Evolutionary conservation across 1,140 invertebrate genomes (phyloP).

Genomic region (Drosophila neocordata): DNA sequence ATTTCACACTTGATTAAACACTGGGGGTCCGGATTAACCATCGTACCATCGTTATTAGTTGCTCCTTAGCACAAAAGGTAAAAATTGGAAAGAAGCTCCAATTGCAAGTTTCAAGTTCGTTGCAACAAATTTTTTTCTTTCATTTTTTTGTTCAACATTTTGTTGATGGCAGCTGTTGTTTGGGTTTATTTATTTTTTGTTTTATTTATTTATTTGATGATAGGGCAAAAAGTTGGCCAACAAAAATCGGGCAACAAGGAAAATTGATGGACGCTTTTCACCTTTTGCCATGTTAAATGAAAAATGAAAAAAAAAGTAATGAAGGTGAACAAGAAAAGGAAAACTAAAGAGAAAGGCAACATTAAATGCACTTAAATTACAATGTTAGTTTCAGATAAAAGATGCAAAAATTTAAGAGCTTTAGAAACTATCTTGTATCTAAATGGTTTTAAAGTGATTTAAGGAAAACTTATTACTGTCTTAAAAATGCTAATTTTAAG

Average conservation of each 20-base stretch:
- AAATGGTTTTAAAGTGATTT: too few relatives aligned
- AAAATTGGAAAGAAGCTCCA: conserved; percentile 17
- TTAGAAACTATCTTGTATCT: too few relatives aligned
- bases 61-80: background rate
- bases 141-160: background rate
- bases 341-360: background rate
- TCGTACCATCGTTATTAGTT: background rate
- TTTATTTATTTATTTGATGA: conserved; percentile 11
- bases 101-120: conserved; percentile 53
- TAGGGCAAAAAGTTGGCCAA: conserved; percentile 15
- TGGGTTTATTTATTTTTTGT: conserved; percentile 12
- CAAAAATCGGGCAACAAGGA: conserved; percentile 9
- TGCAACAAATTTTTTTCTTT: conserved; percentile 30
- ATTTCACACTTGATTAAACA: conserved; percentile 76
- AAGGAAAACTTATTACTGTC: too few relatives aligned
- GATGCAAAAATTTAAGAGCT: too few relatives aligned
- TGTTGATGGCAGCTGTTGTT: conserved; percentile 34
- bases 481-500: too few relatives aligned
- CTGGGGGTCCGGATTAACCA: background rate
- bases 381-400: too few relatives aligned
- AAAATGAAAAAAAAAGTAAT: background rate
- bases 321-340: background rate
- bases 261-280: conserved; percentile 18
- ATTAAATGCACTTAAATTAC: background rate
- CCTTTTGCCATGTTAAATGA: background rate